Base-by-base conservation (phyloP, 2,113 vertebrate species). In the Percina caprodes region DNA sequence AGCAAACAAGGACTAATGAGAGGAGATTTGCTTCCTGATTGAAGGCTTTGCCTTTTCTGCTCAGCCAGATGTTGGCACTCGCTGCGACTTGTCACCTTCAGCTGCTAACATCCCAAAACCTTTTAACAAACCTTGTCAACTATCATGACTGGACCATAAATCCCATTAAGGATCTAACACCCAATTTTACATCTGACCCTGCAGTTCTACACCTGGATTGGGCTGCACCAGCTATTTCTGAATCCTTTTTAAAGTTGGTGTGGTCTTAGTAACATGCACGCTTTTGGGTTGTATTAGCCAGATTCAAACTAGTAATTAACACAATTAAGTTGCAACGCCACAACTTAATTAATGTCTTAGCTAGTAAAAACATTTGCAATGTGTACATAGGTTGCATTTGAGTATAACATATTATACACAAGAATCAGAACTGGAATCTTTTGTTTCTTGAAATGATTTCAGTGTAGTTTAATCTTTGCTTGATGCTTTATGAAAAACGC, bases 21-120 rank as follows among this genome's bases (percentile, higher is more conserved):
- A 91, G 91, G 94, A 95, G 94, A 95, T 95, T 91, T 95, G 94
- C 90, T 68, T 90, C 85, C 89, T 94, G 96, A 96, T 96, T 94
- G 94, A 96, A 95, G 94, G 91, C 86, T 80, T 80, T 92, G 88
- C 90, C 86, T 94, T 94, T 95, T 95, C 94, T 94, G 91, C 93
- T 76, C 59, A 69, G 95, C 92, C 95, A 96, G 96, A 96, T 96
- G 95, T 94, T 93, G 91, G 86, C 90, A 91, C 56, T 89, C 91
- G 93, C 90, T 92, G 89, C 90, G 91, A 95, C 94, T 93, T 93
- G 89, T 92, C 91, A 69, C 76, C 84, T 89, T 93, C 93, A 72
- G 35, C 94, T 86, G 70, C 54, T 91, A 89, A 92, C 77, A 79
- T 90, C 82, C 85, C 79, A 82, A 86, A 94, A 93, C 93, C 94